Base-by-base conservation (phyloP, 2,888 invertebrate species). In the Phortica okadai region DNA sequence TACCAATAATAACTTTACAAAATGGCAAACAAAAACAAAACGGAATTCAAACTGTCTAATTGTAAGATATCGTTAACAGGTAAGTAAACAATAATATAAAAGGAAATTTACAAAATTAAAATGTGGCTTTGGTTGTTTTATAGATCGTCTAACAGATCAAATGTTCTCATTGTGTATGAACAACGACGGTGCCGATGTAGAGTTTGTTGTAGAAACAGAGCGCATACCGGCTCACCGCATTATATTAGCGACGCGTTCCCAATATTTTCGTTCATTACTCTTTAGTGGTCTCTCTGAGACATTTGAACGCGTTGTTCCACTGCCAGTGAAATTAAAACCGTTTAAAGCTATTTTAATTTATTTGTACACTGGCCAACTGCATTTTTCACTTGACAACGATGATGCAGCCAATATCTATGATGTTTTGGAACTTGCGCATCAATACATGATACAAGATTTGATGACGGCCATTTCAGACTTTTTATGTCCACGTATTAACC, bases 331-430 rank as follows among this genome's bases (percentile, higher is more conserved):
- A 1, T 90, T 97, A 70, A 94, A 94, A 77, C 96, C 97, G 14
- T 98, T 98, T 89, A 97, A 97, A 91, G 95, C 95, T n/a, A 93
- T 99, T 0, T 92, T 99, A 1, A 95, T 96, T 86, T 99, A 99
- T 92, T 97, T 99, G 77, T 99, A 99, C 92, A 98, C 98, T 76
- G 99, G 95, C 21, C 1, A n/a, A 21, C 21, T 21, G 74, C 94
- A 94, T 85, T 94, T 95, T 93, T 94, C 94, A 7, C 90, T 95
- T 70, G 93, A 94, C 45, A 92, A 94, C 77, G 92, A 95, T 82
- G 93, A 94, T 72, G 95, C 95, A 87, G 95, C 95, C 79, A 93
- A 94, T 4, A 94, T 95, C 77, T 92, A 95, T 81, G 95, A 95
- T 86, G 95, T 94, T 82, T 90, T 95, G 74, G 98, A 97, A 5